Evolutionary conservation across 2,113 vertebrate genomes (phyloP).

Genomic region (Actenoides lindsayi): DNA sequence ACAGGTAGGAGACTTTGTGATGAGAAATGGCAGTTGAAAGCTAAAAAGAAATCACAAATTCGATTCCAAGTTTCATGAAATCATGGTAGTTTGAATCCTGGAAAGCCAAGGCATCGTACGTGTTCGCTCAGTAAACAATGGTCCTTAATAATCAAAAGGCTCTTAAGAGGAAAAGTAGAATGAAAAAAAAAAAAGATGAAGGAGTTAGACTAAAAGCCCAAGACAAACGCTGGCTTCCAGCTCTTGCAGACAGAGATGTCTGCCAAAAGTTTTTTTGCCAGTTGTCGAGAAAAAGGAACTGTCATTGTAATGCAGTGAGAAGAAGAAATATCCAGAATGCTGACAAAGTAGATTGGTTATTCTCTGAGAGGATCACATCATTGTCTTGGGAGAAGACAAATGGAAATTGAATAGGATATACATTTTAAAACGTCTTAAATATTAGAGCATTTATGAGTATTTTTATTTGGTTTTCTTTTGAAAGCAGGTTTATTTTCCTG

Average conservation of each 20-base stretch:
- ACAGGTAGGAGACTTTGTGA: background rate
- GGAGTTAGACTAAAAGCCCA: background rate
- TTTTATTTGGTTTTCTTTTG: background rate
- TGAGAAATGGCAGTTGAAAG: background rate
- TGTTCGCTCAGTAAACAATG: background rate
- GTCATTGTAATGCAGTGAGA: background rate
- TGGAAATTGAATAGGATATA: background rate
- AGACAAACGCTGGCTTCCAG: background rate
- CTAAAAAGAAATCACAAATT: background rate
- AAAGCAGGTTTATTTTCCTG: background rate
- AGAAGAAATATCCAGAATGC: background rate
- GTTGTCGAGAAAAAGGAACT: background rate
- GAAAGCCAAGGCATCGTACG: background rate
- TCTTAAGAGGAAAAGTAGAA: background rate
- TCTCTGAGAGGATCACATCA: background rate
- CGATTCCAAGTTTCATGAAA: background rate
- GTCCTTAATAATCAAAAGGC: background rate
- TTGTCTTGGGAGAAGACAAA: background rate
- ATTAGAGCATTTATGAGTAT: background rate
- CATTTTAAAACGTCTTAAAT: too few relatives aligned
- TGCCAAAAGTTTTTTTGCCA: background rate
- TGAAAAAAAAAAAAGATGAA: background rate
- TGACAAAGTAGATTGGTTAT: background rate
- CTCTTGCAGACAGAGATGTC: background rate
- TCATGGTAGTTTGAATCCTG: background rate